A percentile compares a stretch with the other conserved stretches of the same genome.
Evolutionary conservation across 2,797 vertebrate species (phyloP).

Genomic region (Melanotaenia parkinsoni): DNA sequence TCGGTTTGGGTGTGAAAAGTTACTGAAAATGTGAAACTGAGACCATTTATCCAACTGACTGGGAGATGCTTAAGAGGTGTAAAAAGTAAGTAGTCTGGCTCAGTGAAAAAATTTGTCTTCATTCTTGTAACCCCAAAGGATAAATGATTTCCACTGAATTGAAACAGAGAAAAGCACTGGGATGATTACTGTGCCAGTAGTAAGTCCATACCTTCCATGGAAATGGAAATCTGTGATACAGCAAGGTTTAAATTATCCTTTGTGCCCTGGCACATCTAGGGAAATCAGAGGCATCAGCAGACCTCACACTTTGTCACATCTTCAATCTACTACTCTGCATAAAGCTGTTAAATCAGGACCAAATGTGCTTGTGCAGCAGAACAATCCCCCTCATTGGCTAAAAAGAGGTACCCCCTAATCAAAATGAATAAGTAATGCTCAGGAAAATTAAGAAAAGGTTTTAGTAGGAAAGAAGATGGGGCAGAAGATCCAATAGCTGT

Average conservation of each 20-base stretch:
- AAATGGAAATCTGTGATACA: constrained; percentile 38
- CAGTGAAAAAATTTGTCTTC: constrained; percentile 6
- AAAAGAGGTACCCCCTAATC: constrained; percentile 38
- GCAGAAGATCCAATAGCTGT: not conserved
- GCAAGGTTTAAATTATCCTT: constrained; percentile 37
- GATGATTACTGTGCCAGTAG: constrained; percentile 21
- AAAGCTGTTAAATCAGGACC: constrained; percentile 44
- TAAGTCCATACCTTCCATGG: constrained; percentile 12
- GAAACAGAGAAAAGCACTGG: constrained; percentile 33
- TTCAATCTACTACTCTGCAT: constrained; percentile 46
- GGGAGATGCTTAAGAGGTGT: not conserved
- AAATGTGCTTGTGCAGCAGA: constrained; percentile 50
- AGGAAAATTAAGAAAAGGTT: not conserved
- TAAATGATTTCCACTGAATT: constrained; percentile 35
- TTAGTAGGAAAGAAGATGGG: not conserved
- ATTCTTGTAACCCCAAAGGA: constrained; percentile 4
- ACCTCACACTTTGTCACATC: constrained; percentile 39
- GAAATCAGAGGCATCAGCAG: constrained; percentile 66
- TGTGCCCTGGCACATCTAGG: constrained; percentile 48
- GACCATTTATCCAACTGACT: not conserved
- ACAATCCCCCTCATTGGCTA: constrained; percentile 41
- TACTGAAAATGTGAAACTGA: not conserved
- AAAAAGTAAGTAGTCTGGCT: not conserved
- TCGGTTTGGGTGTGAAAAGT: not conserved
- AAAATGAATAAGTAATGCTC: constrained; percentile 44